A percentile compares a stretch with the other conserved stretches of the same genome.
Conservation (phyloP, 2,113 vertebrate genomes). For the Cichladusa arquata region DNA sequence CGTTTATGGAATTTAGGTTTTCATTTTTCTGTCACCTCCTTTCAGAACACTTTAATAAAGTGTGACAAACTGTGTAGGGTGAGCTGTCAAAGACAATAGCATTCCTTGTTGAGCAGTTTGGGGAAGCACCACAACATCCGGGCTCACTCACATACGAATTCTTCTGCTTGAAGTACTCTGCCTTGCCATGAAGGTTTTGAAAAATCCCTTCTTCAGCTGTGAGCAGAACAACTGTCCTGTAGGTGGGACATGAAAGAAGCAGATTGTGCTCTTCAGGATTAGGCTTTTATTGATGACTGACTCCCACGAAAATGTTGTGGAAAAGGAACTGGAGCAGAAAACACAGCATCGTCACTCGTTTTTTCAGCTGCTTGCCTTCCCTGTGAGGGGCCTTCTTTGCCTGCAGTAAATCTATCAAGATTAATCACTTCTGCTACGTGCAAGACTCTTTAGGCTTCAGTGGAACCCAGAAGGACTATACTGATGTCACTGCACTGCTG, state of each 20-base stretch:
- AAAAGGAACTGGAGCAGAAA: neutral
- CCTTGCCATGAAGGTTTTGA: neutral
- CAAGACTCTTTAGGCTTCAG: neutral
- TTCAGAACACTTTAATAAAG: neutral
- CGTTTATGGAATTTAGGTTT: neutral
- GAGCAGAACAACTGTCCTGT: neutral
- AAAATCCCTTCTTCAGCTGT: neutral
- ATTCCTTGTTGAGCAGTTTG: neutral
- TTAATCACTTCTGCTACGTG: neutral
- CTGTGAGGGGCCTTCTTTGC: neutral
- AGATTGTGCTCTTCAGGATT: neutral
- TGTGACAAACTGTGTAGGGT: neutral
- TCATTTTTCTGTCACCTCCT: neutral
- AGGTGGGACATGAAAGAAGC: neutral
- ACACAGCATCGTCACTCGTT: fast-evolving
- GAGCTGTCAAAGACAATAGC: neutral
- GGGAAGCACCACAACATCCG: neutral
- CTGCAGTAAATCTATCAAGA: neutral
- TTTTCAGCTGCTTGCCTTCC: neutral
- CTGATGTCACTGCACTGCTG: neutral
- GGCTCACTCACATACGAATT: fast-evolving
- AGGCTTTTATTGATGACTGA: neutral
- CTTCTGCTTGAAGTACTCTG: neutral
- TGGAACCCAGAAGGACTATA: neutral
- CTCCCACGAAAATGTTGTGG: neutral